Evolutionary conservation across 2,113 vertebrate genomes (phyloP).

Genomic region (Hemichromis elongatus): DNA sequence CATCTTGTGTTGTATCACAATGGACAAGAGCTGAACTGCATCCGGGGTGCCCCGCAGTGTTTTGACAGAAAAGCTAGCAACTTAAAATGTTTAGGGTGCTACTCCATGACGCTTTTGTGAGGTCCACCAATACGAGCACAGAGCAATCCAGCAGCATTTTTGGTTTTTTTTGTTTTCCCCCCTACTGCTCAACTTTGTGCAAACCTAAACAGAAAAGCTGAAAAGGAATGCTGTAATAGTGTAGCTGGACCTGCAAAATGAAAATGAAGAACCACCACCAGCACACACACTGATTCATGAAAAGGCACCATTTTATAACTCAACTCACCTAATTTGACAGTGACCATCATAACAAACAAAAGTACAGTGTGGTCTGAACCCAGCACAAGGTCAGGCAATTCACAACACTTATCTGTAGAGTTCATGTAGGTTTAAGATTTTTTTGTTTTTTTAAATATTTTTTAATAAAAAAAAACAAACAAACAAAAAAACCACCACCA

Average conservation of each 20-base stretch:
- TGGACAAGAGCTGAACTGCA: not conserved
- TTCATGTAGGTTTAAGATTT: not conserved
- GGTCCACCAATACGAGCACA: not conserved
- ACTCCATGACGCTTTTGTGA: not conserved
- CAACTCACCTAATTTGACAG: not conserved
- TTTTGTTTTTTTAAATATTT: not conserved
- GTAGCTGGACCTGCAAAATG: not conserved
- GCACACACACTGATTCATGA: not conserved
- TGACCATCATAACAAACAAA: not conserved
- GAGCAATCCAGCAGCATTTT: not conserved
- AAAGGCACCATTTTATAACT: not conserved
- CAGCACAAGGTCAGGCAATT: not conserved
- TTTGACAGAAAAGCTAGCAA: not conserved
- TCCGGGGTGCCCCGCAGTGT: not conserved
- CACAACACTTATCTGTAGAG: not conserved
- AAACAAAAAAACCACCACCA: not conserved
- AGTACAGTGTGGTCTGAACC: not conserved
- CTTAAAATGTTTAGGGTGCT: not conserved
- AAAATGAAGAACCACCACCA: too few relatives aligned
- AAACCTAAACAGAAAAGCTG: not conserved
- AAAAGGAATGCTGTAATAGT: not conserved
- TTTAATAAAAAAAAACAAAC: too few relatives aligned
- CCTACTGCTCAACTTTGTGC: not conserved
- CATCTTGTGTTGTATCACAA: not conserved
- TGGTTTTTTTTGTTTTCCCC: too few relatives aligned